phyloP scores from a whole-genome alignment of 1,140 invertebrate species.

The Halyomorpha halys region DNA sequence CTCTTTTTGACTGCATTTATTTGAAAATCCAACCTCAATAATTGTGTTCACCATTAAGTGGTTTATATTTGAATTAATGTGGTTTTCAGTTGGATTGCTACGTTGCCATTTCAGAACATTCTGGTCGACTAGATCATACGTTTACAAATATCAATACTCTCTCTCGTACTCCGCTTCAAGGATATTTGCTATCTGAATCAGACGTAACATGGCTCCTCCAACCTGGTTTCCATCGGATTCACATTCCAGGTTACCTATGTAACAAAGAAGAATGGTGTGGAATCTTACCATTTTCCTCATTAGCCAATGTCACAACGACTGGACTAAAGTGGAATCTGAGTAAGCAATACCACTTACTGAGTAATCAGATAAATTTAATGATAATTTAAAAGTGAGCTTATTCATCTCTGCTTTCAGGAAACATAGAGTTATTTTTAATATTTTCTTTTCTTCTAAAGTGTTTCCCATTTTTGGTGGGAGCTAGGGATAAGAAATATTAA shows the following conservation, averaged over 20 bases:
- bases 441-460: no score
- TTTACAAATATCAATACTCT: constrained; percentile 67
- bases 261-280: constrained; percentile 53
- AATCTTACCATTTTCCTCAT: constrained; percentile 55
- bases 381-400: no score
- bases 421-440: no score
- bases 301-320: constrained; percentile 50
- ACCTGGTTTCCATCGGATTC: constrained; percentile 52
- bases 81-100: constrained; percentile 23
- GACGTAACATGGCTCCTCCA: constrained; percentile 58
- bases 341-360: constrained; percentile 35
- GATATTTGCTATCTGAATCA: constrained; percentile 49
- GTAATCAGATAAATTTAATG: no score
- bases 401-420: no score
- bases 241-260: constrained; percentile 45
- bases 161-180: constrained; percentile 35
- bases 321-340: constrained; percentile 79
- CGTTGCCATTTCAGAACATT: constrained; percentile 50
- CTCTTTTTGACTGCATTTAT: no score
- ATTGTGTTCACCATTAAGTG: no score
- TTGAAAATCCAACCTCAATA: no score
- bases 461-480: no score
- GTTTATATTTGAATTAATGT: no score
- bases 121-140: constrained; percentile 69
- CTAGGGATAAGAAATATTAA: no score